Evolutionary conservation across 2,888 invertebrate species (phyloP), one percentile per base, ranked within the genome.

Genomic region (Druceiella hillmani): DNA sequence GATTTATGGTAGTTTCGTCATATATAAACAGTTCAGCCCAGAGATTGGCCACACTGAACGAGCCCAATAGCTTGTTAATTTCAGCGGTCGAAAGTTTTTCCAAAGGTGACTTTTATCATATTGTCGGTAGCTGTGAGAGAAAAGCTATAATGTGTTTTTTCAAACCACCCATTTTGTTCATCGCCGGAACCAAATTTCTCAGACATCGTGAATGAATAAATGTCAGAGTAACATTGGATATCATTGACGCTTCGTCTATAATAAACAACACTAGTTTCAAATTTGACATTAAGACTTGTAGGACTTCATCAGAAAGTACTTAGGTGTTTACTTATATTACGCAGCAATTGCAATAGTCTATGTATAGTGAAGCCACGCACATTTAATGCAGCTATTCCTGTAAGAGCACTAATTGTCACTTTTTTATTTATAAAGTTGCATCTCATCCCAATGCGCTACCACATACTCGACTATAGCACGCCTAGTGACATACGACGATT

Each of bases 331-430:
- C 6, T 52, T 50, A 39, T 55, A 52, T 39, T 58, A 56, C 15
- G 44, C 43, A 25, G 58, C 36, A 57, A 44, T 31, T 56, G 54
- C 31, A 55, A 45, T 17, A 53, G 36, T 35, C 52, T 49, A 33
- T 58, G 53, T 16, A 56, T 41, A 27, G 55, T 57, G 20, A 57
- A 43, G 32, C 53, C 55, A 34, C 53, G 47, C n/a, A 59, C 49
- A 44, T 57, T 57, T 36, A 54, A 57, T 22, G 57, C 56, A 14
- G 55, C 55, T 14, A 57, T 53, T 22, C 55, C 55, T 17, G 56
- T 57, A 9, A 53, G 55, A 3, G 53, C 55, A 9, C 47, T 45
- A 24, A 54, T 48, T 22, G 49, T 51, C n/a, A n/a, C n/a, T n/a
- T n/a, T n/a, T n/a, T n/a, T n/a, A n/a, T n/a, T n/a, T n/a, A n/a